These are phyloP conservation scores for Phoxinus phoxinus DNA, from an alignment of 2,113 vertebrate species.

Conservation along the genomic window DNA sequence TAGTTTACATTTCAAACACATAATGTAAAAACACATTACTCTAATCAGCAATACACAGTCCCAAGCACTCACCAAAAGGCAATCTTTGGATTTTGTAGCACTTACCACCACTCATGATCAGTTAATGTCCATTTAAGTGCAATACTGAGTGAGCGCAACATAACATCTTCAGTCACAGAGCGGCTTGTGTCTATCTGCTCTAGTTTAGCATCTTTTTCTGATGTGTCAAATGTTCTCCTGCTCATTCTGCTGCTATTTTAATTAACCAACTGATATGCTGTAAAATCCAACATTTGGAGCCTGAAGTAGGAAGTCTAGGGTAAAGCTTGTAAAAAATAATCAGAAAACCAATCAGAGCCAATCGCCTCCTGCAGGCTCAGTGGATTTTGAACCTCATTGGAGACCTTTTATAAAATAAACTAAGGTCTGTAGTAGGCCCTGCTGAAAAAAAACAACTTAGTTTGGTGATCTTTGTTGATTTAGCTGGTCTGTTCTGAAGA, in stretches of 20 bases:
- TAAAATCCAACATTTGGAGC: neutral
- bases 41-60: neutral
- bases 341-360: neutral
- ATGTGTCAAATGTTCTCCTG: neutral
- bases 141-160: neutral
- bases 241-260: neutral
- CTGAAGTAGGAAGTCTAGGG: neutral
- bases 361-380: neutral
- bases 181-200: neutral
- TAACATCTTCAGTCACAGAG: neutral
- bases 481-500: neutral
- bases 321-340: neutral
- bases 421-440: neutral
- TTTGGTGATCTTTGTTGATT: neutral
- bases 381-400: neutral
- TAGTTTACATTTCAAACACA: neutral
- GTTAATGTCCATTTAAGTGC: slow-evolving; percentile 2
- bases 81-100: neutral
- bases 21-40: neutral
- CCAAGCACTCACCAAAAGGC: neutral
- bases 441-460: neutral
- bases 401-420: neutral
- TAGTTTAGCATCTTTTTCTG: neutral
- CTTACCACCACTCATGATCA: slow-evolving; percentile 5
- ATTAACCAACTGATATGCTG: neutral